phyloP scores from a whole-genome alignment of 23 tunicate species.

The Styela plicata region DNA sequence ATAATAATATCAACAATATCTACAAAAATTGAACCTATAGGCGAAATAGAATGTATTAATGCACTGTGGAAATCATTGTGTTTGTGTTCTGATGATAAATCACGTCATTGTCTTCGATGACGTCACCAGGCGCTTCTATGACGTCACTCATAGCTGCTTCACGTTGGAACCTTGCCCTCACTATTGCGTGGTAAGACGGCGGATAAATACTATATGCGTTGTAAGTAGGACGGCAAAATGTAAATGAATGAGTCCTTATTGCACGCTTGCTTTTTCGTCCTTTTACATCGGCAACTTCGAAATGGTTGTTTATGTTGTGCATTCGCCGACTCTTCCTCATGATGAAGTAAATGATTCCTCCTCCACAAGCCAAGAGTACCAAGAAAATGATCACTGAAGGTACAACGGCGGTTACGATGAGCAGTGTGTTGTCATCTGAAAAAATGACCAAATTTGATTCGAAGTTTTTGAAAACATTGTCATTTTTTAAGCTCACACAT shows the following conservation, averaged over 20 bases:
- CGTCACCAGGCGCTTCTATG: neutral
- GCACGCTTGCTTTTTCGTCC: conserved; percentile 11
- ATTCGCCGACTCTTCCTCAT: neutral
- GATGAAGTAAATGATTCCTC: neutral
- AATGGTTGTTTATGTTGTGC: neutral
- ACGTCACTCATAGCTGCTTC: neutral
- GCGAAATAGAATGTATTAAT: conserved; percentile 2
- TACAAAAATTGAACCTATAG: neutral
- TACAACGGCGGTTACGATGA: neutral
- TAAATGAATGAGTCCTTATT: conserved; percentile 19
- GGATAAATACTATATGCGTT: conserved; percentile 12
- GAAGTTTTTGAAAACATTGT: no score
- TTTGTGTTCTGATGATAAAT: conserved; percentile 12
- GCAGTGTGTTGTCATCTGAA: neutral
- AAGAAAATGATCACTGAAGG: neutral
- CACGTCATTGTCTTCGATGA: neutral
- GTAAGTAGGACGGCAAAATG: conserved; percentile 19
- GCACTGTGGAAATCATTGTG: conserved; percentile 20
- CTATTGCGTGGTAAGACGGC: neutral
- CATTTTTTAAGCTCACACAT: no score
- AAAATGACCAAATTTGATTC: neutral
- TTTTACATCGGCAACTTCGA: neutral
- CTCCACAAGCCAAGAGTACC: neutral
- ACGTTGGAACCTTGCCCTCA: neutral
- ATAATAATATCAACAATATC: no score